phyloP scores from a whole-genome alignment of 1,140 invertebrate species.

The Drosophila varians region DNA sequence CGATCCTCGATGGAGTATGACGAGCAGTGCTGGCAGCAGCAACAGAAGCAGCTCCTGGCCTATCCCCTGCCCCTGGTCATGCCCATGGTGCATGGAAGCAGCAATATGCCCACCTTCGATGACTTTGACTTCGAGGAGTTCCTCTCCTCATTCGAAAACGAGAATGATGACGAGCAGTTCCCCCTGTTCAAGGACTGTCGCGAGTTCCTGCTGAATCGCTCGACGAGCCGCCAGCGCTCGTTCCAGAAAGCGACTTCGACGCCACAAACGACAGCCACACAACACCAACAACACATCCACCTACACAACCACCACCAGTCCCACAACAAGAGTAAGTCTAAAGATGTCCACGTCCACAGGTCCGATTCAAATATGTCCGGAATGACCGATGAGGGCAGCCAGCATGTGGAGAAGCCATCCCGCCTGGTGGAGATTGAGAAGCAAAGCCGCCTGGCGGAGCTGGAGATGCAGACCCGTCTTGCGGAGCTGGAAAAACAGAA shows the following conservation, averaged over 20 bases:
- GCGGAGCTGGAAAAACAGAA: neutral
- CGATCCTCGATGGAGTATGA: constrained; percentile 70
- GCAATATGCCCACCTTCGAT: constrained; percentile 69
- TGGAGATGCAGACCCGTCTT: neutral
- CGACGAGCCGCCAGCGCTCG: constrained; percentile 73
- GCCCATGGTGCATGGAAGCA: constrained; percentile 37
- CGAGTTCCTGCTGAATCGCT: constrained; percentile 79
- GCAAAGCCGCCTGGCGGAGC: constrained; percentile 6
- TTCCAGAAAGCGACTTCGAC: constrained; percentile 70
- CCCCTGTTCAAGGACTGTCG: constrained; percentile 82
- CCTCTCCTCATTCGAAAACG: constrained; percentile 84
- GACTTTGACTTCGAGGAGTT: constrained; percentile 85
- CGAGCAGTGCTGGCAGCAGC: constrained; percentile 72
- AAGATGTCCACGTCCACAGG: constrained; percentile 58
- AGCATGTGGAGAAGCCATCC: constrained; percentile 15
- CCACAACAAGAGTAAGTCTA: constrained; percentile 23
- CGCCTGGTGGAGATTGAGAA: neutral
- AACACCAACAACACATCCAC: constrained; percentile 17
- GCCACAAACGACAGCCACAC: constrained; percentile 34
- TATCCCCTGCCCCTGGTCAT: constrained; percentile 43
- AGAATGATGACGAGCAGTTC: constrained; percentile 83
- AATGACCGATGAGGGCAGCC: constrained; percentile 37
- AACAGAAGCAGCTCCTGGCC: constrained; percentile 59
- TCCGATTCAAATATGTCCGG: constrained; percentile 46
- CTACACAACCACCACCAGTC: constrained; percentile 11